Evolutionary conservation across 2,113 vertebrate genomes (phyloP).

Genomic region (Engystomops pustulosus): DNA sequence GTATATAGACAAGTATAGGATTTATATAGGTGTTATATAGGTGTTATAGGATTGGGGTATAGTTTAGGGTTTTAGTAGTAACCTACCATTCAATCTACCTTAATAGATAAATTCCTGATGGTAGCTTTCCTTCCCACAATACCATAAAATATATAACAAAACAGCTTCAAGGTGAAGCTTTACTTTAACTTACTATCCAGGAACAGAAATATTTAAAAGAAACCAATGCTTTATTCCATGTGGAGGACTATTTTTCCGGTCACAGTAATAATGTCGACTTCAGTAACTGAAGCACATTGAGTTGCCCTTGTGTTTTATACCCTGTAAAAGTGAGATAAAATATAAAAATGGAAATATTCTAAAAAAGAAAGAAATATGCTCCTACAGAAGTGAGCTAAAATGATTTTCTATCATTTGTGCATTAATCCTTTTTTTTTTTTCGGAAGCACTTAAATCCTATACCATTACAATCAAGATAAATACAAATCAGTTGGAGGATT

Average conservation of each 20-base stretch:
- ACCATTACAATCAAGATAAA: conserved; percentile 54
- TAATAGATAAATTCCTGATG: too few relatives aligned
- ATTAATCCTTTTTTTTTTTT: conserved; percentile 56
- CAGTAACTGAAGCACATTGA: conserved; percentile 3
- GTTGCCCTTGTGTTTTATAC: conserved; percentile 41
- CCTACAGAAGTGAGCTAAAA: conserved; percentile 43
- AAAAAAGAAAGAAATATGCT: conserved; percentile 50
- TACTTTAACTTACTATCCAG: neutral
- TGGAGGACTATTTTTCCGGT: neutral
- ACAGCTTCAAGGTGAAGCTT: neutral
- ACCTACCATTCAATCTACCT: too few relatives aligned
- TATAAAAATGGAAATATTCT: conserved; percentile 44
- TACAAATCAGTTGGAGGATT: conserved; percentile 57
- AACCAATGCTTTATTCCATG: conserved; percentile 4
- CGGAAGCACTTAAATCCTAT: conserved; percentile 50
- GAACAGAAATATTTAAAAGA: neutral
- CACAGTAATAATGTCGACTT: neutral
- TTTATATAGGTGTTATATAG: too few relatives aligned
- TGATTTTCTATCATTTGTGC: conserved; percentile 53
- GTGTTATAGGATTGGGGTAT: too few relatives aligned
- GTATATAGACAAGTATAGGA: too few relatives aligned
- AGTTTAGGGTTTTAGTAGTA: too few relatives aligned
- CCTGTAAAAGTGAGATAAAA: conserved; percentile 33
- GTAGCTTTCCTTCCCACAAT: neutral
- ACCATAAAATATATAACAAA: neutral